Evolutionary conservation across 2,113 vertebrate genomes (phyloP), one percentile per base, ranked within the genome.

Genomic region (Tapirus terrestris): DNA sequence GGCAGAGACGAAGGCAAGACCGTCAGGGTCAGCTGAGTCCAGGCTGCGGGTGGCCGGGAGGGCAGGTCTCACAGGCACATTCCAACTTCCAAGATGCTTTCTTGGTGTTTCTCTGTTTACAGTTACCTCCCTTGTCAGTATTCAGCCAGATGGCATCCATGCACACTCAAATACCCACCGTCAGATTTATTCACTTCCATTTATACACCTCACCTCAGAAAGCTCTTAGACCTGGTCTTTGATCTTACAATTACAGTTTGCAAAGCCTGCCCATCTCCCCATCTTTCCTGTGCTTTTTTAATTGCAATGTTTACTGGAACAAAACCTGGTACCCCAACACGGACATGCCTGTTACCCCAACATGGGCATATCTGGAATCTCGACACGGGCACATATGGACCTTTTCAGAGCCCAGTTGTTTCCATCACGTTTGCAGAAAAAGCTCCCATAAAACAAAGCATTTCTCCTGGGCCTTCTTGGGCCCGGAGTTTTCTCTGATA

Each of bases 321-420:
- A 73, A 90, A 85, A 36, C 60, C 45, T 25, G 10, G 80, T 53
- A 53, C 14, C 51, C 51, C 48, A 48, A 48, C 48, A 48, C 10
- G 48, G 48, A 11, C 48, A 48, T 11, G 48, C 12, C 48, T 48
- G 48, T 8, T 10, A 8, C 12, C 48, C 48, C 12, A 11, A 48
- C 48, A 48, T 2, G 48, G 48, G 48, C 48, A 48, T 1, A 2
- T 48, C 48, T 48, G 48, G 48, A 48, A 11, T 11, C 48, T 0
- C 10, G 8, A 31, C 7, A 27, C 0, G 6, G 45, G 7, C 16
- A 5, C 27, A 6, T 58, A 10, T 6, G 18, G 25, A 20, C 6
- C 10, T 36, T 75, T 29, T 39, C 75, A 33, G 43, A 27, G 51
- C 18, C 33, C 16, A 2, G 27, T 18, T 1, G 23, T 33, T 88